Evolutionary conservation across 2,797 vertebrate genomes (phyloP), one percentile per base, ranked within the genome.

Genomic region (Vireo griseus): DNA sequence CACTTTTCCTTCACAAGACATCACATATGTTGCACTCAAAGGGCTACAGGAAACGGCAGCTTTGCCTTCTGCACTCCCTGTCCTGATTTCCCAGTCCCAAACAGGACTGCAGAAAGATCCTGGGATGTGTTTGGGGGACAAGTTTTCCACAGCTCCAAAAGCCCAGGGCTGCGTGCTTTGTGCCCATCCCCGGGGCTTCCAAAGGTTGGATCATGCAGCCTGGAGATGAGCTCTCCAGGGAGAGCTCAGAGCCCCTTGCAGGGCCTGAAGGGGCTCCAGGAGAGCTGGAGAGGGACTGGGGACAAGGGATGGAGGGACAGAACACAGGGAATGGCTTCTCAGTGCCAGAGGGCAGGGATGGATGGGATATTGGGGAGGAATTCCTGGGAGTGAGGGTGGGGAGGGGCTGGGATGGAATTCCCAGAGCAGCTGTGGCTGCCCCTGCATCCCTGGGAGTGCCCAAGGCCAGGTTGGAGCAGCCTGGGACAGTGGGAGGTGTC

Each of bases 301-400:
- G 45, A 67, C 18, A 48, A 6, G 42, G 50, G 2, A 21, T 28
- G 24, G 51, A 79, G 51, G 15, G 42, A 40, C 51, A 57, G 42
- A 29, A 67, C 51, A 39, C 13, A 28, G 52, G 44, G 76, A 66
- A 55, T 44, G 59, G 58, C 37, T 29, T 35, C 45, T 9, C n/a
- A 48, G 5, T 67, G 29, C 11, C 29, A 52, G 18, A 52, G 51
- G 29, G 51, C 29, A 52, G 29, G 18, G 29, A 8, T 21, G 9
- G 7, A 2, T 76, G 74, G 42, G 62, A 65, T 20, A 3, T 20
- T 25, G 40, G 40, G 50, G 5, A 45, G 61, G 10, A 31, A 31
- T 62, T 40, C 10, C 8, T 50, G 1, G 0, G 14, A 28, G 39
- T 0, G 24, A 58, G 26, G 14, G 12, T 25, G 33, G 9, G 2